These are phyloP conservation scores for Ataeniobius toweri DNA, from an alignment of 2,797 vertebrate species.

Conservation along the genomic window DNA sequence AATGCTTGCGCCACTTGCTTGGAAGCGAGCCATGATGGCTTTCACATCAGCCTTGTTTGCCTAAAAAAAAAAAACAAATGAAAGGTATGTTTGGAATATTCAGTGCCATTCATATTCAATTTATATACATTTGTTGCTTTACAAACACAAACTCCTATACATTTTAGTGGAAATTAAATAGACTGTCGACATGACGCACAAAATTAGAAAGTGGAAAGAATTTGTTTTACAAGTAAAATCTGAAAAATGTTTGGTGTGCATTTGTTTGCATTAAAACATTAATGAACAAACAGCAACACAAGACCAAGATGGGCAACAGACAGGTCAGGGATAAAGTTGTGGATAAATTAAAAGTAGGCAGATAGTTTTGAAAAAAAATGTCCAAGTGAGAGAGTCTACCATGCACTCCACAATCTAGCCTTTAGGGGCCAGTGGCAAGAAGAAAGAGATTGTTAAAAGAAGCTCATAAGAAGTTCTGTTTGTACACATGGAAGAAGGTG, in stretches of 20 bases:
- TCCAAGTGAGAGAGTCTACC: too few species aligned
- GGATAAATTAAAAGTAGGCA: neutral
- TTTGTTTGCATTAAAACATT: too few species aligned
- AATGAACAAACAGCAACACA: neutral
- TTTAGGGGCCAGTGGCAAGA: too few species aligned
- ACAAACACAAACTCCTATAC: neutral
- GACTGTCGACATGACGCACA: too few species aligned
- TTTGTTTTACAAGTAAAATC: too few species aligned
- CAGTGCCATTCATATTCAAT: neutral
- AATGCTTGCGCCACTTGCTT: slow-evolving; percentile 25
- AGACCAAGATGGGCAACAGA: neutral
- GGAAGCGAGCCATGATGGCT: slow-evolving; percentile 75
- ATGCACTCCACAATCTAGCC: too few species aligned
- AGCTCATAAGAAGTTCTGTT: too few species aligned
- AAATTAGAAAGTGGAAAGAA: too few species aligned
- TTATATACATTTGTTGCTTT: neutral
- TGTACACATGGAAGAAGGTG: too few species aligned
- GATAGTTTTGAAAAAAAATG: too few species aligned
- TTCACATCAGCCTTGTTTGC: slow-evolving; percentile 69
- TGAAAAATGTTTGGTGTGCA: too few species aligned
- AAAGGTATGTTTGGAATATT: neutral
- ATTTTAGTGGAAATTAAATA: neutral
- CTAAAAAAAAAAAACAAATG: slow-evolving; percentile 29
- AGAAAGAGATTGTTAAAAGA: too few species aligned
- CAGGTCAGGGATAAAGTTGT: neutral